A percentile compares a stretch with the other conserved stretches of the same genome.
Evolutionary conservation across 2,888 invertebrate species (phyloP).

Genomic region (Clistopyga incitator): DNA sequence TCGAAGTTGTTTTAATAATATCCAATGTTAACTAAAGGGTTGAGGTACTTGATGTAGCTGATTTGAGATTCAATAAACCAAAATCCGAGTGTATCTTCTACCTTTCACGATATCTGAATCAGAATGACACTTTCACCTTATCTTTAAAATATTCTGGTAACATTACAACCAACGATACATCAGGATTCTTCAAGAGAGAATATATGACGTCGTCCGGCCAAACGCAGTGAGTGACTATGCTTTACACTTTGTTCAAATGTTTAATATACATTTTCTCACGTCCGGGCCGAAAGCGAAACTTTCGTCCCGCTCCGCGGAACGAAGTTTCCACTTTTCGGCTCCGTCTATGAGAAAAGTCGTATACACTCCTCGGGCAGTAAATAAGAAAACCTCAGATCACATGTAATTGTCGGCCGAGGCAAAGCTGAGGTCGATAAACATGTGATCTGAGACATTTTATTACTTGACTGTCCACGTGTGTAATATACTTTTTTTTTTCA

Average conservation of each 20-base stretch:
- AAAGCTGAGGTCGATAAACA: too few species aligned
- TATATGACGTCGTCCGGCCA: conserved; percentile 85
- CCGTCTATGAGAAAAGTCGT: too few species aligned
- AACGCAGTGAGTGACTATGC: conserved; percentile 82
- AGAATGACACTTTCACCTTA: conserved; percentile 87
- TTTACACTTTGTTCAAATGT: not conserved
- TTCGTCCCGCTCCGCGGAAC: too few species aligned
- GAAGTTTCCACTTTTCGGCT: too few species aligned
- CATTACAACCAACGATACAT: conserved; percentile 87
- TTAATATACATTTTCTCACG: too few species aligned
- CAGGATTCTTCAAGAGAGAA: conserved; percentile 89
- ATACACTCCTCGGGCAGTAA: too few species aligned
- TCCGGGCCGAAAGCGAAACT: too few species aligned
- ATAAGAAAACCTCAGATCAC: too few species aligned
- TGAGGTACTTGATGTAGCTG: conserved; percentile 45
- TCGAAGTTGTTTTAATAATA: not conserved
- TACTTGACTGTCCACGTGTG: too few species aligned
- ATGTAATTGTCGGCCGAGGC: too few species aligned
- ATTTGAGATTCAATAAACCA: conserved; percentile 78
- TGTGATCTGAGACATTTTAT: too few species aligned
- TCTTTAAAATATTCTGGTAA: conserved; percentile 89
- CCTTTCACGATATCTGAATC: conserved; percentile 86
- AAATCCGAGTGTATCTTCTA: conserved; percentile 88
- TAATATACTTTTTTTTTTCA: too few species aligned
- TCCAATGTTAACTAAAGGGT: conserved; percentile 28